Conservation (phyloP, 92 coral and sea anemone species). For the Micromussa lordhowensis region DNA sequence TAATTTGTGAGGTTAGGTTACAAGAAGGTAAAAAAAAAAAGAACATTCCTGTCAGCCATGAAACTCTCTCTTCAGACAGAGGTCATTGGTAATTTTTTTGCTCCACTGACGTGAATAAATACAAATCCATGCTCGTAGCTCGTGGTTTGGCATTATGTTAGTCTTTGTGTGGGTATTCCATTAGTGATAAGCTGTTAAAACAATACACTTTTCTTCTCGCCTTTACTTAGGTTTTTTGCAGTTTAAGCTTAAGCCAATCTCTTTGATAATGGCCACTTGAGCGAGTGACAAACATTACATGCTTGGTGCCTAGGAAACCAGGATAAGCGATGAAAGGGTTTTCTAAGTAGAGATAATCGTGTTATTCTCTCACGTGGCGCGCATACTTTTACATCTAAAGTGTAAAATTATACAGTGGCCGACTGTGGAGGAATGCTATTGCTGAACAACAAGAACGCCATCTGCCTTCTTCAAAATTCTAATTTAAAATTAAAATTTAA, state of each 20-base stretch:
- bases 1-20: background rate
- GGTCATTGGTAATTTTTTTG: background rate
- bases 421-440: background rate
- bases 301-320: slow-evolving; percentile 6
- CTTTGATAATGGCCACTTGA: background rate
- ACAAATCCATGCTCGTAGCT: background rate
- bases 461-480: background rate
- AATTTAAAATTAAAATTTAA: background rate
- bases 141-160: background rate
- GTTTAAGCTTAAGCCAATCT: background rate
- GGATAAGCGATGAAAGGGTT: background rate
- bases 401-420: background rate
- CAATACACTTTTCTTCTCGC: background rate
- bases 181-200: slow-evolving; percentile 2
- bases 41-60: background rate
- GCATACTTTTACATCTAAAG: background rate
- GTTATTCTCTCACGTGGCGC: slow-evolving; percentile 1
- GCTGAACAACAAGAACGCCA: background rate
- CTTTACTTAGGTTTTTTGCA: background rate
- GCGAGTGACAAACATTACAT: background rate
- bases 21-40: background rate
- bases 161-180: background rate
- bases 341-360: background rate
- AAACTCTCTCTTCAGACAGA: background rate
- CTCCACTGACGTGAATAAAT: background rate